Base-by-base conservation (phyloP, 2,113 vertebrate genomes). In the Pholis gunnellus region DNA sequence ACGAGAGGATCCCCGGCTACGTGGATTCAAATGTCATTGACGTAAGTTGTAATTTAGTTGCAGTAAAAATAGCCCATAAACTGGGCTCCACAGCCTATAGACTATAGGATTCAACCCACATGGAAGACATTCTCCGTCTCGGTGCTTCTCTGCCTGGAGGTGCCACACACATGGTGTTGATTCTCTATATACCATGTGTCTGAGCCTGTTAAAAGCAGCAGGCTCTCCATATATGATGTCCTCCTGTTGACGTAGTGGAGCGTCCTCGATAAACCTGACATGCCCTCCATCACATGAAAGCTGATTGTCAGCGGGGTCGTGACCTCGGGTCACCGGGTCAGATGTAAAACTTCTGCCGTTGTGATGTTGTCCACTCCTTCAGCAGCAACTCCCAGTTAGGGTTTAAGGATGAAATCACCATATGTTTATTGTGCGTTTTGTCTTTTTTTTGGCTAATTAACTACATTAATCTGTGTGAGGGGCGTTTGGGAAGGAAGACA, bases 1-100 rank as follows among this genome's bases (percentile, higher is more conserved):
- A 99, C 0, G 96, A 99, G 90, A 96, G 96, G 81, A 96, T 99
- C 17, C 95, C 96, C 0, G 97, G 97, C 86, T 98, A 96, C 72
- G 91, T 95, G 20, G 97, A 99, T 86, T 97, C 97, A 50, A 99
- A 99, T 0, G 89, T 98, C 83, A 99, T 99, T 0, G 97, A 99
- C 89, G 98, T 99, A 93, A 94, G 96, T 86, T 1, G 13, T 4
- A 4, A 57, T 72, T 66, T 31, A 57, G 18, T 9, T 40, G 18
- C 29, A 9, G 18, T 56, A 60, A 29, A 75, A 48, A 29, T 50
- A 1, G 38, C 31, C 50, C 18, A 54, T 77, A 79, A 86, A 85
- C 6, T 3, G 54, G 9, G 42, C 73, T 72, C n/a, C 52, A 31
- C 75, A 60, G 54, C 36, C 46, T 79, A 70, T 46, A 59, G 42